Conservation (phyloP, 37 sponge, comb jelly and placozoan species). For the Corticium candelabrum region DNA sequence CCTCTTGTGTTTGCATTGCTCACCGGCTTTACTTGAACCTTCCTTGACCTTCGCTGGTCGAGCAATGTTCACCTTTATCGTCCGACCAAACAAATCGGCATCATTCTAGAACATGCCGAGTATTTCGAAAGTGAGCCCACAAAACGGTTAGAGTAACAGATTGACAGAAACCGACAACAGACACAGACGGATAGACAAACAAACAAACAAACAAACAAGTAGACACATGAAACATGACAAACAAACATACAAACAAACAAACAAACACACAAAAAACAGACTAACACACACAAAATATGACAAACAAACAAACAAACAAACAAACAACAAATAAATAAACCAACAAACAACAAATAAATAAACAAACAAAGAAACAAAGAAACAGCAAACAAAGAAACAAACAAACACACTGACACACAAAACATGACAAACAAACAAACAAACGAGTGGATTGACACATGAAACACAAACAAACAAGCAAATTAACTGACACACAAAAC, state of each 20-base stretch:
- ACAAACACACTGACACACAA: background rate
- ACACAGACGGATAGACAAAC: background rate
- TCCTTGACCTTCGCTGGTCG: constrained; percentile 86
- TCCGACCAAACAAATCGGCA: constrained; percentile 87
- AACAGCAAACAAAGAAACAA: background rate
- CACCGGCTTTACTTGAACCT: constrained; percentile 55
- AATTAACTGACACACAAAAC: background rate
- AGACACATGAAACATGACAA: background rate
- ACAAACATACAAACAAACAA: background rate
- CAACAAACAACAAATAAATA: background rate
- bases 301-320: background rate
- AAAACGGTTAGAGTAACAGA: no score
- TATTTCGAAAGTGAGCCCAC: no score
- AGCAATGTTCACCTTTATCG: constrained; percentile 83
- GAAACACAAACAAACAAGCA: no score
- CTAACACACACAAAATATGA: background rate
- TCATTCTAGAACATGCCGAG: no score
- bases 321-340: background rate
- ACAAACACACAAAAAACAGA: background rate
- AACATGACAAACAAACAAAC: background rate
- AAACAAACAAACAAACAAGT: background rate
- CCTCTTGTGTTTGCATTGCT: no score
- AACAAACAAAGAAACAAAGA: background rate
- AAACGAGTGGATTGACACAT: background rate
- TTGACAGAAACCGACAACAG: background rate